phyloP scores from a whole-genome alignment of 2,797 vertebrate species.

The Typhlichthys eigenmanni region DNA sequence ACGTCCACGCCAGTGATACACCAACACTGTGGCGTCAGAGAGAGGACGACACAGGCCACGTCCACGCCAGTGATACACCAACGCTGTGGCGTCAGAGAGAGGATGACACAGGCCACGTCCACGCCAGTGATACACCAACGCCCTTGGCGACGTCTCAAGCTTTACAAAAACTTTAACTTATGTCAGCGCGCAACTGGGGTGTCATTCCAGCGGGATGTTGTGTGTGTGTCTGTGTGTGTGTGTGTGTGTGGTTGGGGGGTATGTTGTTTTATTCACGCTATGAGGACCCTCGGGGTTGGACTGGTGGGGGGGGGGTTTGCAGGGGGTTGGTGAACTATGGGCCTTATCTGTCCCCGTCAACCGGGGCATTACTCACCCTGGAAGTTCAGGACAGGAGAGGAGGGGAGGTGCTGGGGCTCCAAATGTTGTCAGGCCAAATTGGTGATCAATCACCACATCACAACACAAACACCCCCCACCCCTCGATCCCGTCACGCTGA shows the following conservation, averaged over 20 bases:
- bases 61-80: no score
- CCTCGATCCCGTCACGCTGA: constrained; percentile 60
- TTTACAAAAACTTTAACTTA: no score
- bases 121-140: no score
- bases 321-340: constrained; percentile 84
- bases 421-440: constrained; percentile 89
- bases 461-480: constrained; percentile 35
- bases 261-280: constrained; percentile 83
- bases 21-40: no score
- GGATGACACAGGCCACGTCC: no score
- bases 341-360: constrained; percentile 94
- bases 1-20: no score
- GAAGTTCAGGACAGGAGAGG: constrained; percentile 79
- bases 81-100: no score
- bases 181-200: not conserved
- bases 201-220: constrained; percentile 2
- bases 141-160: no score
- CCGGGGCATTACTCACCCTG: constrained; percentile 87
- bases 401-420: constrained; percentile 76
- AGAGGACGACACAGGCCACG: no score
- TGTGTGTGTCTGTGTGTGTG: not conserved
- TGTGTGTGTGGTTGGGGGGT: constrained; percentile 44
- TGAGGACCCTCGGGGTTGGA: constrained; percentile 84
- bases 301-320: constrained; percentile 32
- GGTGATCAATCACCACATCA: constrained; percentile 96